Evolutionary conservation across 2,113 vertebrate genomes (phyloP).

Genomic region (Nipponia nippon): DNA sequence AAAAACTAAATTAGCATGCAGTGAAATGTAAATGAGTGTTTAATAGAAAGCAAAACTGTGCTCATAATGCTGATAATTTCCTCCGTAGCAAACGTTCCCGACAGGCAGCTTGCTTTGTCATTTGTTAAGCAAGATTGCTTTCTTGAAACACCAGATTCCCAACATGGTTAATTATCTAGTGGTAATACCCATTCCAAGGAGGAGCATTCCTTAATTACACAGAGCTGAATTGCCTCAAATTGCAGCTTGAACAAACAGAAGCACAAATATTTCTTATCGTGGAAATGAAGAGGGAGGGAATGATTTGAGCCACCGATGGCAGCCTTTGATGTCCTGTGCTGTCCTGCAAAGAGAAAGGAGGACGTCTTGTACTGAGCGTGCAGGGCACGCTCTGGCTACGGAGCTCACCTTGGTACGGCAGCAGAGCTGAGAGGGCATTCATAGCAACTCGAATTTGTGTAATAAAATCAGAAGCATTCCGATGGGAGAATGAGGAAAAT

Average conservation of each 20-base stretch:
- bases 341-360: background rate
- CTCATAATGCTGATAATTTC: constrained; percentile 14
- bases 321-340: background rate
- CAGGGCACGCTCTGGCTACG: background rate
- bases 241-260: constrained; percentile 27
- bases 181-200: constrained; percentile 31
- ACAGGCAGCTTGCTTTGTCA: constrained; percentile 23
- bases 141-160: constrained; percentile 15
- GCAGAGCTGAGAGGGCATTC: background rate
- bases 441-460: background rate
- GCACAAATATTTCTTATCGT: background rate
- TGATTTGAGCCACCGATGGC: background rate
- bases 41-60: constrained; percentile 47
- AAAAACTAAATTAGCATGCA: constrained; percentile 28
- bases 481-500: background rate
- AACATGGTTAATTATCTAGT: constrained; percentile 33
- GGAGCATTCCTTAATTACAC: constrained; percentile 43
- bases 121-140: constrained; percentile 39
- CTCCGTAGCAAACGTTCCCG: background rate
- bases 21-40: constrained; percentile 45
- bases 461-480: background rate
- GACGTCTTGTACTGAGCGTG: background rate
- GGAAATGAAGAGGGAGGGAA: background rate
- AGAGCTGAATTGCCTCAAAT: background rate
- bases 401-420: background rate